Evolutionary conservation across 2,797 vertebrate genomes (phyloP).

Genomic region (Cynopterus sphinx): DNA sequence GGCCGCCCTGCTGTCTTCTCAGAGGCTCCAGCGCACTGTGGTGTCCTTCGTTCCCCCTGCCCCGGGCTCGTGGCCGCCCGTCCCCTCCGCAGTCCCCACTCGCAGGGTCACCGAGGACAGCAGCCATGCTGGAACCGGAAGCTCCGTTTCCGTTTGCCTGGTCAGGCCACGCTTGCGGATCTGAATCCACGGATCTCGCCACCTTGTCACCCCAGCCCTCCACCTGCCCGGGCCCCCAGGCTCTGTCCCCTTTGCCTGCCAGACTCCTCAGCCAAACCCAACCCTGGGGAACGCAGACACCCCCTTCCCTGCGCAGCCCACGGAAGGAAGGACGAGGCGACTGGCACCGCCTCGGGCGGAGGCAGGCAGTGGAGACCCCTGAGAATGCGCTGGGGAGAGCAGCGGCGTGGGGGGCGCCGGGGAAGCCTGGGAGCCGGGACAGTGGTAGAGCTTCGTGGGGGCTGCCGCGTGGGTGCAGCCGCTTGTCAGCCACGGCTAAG

Average conservation of each 20-base stretch:
- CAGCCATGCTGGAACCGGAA: background rate
- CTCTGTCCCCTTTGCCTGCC: too few relatives aligned
- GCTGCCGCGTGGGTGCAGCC: background rate
- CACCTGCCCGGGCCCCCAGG: background rate
- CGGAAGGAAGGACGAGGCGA: too few relatives aligned
- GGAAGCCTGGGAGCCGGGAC: background rate
- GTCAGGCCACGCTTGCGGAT: background rate
- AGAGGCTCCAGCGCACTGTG: background rate
- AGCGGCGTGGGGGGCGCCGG: background rate
- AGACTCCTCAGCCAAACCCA: too few relatives aligned
- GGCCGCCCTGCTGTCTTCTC: background rate
- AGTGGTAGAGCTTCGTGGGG: background rate
- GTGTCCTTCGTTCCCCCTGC: background rate
- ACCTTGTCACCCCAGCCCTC: too few relatives aligned
- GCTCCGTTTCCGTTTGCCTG: rapidly evolving
- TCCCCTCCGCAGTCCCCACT: rapidly evolving
- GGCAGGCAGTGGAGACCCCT: too few relatives aligned
- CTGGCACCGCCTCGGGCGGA: background rate
- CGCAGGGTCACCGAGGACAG: rapidly evolving
- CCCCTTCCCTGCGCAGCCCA: background rate
- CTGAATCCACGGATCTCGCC: rapidly evolving
- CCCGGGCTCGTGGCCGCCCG: background rate
- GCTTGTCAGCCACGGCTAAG: background rate
- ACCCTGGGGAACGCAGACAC: too few relatives aligned
- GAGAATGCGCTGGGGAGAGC: rapidly evolving